Percentiles rank a stretch among this genome's conserved stretches.
These are phyloP conservation scores for Arrhamphus sclerolepis DNA, from an alignment of 2,797 vertebrate genomes.

Conservation along the genomic window DNA sequence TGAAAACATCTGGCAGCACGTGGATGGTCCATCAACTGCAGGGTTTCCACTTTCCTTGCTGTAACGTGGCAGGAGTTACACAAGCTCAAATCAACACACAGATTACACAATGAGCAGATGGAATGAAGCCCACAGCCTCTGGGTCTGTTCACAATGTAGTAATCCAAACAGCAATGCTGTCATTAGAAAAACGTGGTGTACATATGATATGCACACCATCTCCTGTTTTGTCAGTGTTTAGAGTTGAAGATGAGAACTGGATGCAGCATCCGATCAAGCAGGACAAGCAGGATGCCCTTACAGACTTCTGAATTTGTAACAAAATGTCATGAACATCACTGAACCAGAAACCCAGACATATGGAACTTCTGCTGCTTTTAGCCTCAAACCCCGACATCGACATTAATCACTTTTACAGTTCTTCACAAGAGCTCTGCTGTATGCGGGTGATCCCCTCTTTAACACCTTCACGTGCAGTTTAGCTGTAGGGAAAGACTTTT, in stretches of 20 bases:
- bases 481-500: neutral
- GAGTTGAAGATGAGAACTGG: neutral
- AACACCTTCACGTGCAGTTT: neutral
- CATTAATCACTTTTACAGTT: neutral
- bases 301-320: conserved; percentile 4
- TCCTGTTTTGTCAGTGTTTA: neutral
- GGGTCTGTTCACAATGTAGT: conserved; percentile 21
- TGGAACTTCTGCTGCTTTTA: conserved; percentile 23
- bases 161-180: conserved; percentile 10
- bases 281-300: conserved; percentile 11
- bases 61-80: conserved; percentile 75
- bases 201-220: neutral
- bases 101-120: conserved; percentile 49
- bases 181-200: conserved; percentile 8
- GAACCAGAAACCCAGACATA: conserved; percentile 30
- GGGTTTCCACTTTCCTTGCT: conserved; percentile 27
- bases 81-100: conserved; percentile 55
- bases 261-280: neutral
- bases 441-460: too few relatives aligned
- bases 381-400: neutral
- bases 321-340: conserved; percentile 11
- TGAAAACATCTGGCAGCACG: conserved; percentile 53
- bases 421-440: neutral
- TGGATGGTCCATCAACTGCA: conserved; percentile 22
- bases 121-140: conserved; percentile 36